phyloP scores from a whole-genome alignment of 2,797 vertebrate genomes.

The Diglossa cyanea region DNA sequence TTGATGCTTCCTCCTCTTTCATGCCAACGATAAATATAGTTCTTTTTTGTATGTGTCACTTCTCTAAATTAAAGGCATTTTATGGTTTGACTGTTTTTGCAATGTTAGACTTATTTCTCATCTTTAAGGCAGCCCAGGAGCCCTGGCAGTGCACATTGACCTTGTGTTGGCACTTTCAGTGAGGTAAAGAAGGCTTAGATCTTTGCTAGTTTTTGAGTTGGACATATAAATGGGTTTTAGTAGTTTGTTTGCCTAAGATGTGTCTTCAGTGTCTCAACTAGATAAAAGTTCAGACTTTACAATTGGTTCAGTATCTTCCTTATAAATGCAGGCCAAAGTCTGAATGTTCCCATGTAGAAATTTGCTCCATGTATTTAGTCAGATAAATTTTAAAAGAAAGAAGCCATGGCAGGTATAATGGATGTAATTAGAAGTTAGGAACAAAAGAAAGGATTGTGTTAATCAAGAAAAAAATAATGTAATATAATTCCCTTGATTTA shows the following conservation, averaged over 20 bases:
- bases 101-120: not conserved
- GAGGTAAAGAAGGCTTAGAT: not conserved
- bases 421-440: not conserved
- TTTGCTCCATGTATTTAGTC: not conserved
- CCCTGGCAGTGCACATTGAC: not conserved
- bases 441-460: not conserved
- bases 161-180: not conserved
- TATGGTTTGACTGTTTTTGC: not conserved
- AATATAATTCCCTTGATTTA: not conserved
- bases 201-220: not conserved
- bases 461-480: not conserved
- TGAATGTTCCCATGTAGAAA: not conserved
- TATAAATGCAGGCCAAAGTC: not conserved
- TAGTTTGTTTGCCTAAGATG: not conserved
- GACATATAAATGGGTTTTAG: not conserved
- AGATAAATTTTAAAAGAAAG: not conserved
- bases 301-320: slow-evolving; percentile 28
- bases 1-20: slow-evolving; percentile 41
- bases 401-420: not conserved
- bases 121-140: not conserved
- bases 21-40: not conserved
- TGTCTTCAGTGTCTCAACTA: not conserved
- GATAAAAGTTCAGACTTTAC: not conserved
- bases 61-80: slow-evolving; percentile 45
- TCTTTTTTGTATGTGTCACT: slow-evolving; percentile 13